These are phyloP conservation scores for Ashinkailepas kermadecensis DNA, from an alignment of 2,888 invertebrate species.

Conservation along the genomic window DNA sequence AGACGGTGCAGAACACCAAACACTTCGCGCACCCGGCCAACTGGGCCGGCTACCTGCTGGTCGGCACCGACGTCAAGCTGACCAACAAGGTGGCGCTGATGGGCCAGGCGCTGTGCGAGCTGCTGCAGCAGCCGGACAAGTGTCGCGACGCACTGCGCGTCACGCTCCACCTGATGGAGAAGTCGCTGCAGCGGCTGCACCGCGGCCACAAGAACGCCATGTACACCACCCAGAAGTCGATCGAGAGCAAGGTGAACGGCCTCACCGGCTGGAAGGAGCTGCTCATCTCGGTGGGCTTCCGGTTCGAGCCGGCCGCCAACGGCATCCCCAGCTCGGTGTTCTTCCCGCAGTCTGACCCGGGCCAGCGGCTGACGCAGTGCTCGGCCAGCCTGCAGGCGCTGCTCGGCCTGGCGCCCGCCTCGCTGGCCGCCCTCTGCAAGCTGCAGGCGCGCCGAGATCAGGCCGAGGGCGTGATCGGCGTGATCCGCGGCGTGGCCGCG, in stretches of 20 bases:
- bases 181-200: conserved; percentile 86
- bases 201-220: conserved; percentile 92
- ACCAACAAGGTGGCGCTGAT: conserved; percentile 90
- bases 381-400: conserved; percentile 88
- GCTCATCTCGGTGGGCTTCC: conserved; percentile 91
- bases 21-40: conserved; percentile 91
- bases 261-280: conserved; percentile 86
- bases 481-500: conserved; percentile 75
- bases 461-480: conserved; percentile 84
- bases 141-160: conserved; percentile 88
- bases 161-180: conserved; percentile 87
- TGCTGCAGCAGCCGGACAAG: conserved; percentile 77
- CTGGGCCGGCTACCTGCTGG: conserved; percentile 86
- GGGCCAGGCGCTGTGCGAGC: conserved; percentile 85
- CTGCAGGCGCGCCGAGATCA: conserved; percentile 73
- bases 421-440: conserved; percentile 56
- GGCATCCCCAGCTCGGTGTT: conserved; percentile 92
- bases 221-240: conserved; percentile 94
- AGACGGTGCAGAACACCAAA: conserved; percentile 88
- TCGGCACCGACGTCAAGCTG: conserved; percentile 78
- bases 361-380: conserved; percentile 78
- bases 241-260: conserved; percentile 81
- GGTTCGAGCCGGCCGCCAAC: conserved; percentile 89
- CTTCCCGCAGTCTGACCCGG: conserved; percentile 92
- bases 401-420: conserved; percentile 52